Conservation (phyloP, 2,113 vertebrate species). For the Aegotheles bennettii region DNA sequence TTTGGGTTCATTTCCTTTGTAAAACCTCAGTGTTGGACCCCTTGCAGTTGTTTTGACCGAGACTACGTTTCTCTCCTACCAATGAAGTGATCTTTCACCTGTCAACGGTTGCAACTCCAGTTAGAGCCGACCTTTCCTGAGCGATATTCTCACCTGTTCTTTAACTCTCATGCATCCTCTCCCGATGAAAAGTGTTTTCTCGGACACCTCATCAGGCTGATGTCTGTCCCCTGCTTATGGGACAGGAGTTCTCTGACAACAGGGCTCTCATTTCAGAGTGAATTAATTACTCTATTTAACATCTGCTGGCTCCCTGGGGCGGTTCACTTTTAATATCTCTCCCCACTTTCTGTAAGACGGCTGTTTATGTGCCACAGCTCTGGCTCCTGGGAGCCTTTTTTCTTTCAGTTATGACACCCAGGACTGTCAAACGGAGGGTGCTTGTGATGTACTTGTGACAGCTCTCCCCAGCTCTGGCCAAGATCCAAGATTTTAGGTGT, state of each 20-base stretch:
- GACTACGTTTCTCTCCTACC: background rate
- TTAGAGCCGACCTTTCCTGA: background rate
- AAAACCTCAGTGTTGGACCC: background rate
- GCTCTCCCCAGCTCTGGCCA: background rate
- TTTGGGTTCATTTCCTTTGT: background rate
- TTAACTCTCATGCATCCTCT: background rate
- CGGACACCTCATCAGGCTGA: background rate
- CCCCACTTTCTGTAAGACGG: background rate
- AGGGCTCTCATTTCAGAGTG: conserved; percentile 16
- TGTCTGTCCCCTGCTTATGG: background rate
- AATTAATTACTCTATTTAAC: conserved; percentile 18
- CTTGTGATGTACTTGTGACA: background rate
- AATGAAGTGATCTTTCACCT: background rate
- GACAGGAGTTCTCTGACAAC: background rate
- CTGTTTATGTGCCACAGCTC: background rate
- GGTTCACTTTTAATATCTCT: conserved; percentile 18
- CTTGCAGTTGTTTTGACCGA: background rate
- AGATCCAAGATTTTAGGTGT: background rate
- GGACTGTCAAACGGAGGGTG: background rate
- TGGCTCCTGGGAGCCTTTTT: conserved; percentile 2
- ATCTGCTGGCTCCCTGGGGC: conserved; percentile 6
- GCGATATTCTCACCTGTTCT: background rate
- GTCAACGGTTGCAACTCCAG: background rate
- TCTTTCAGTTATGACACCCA: background rate
- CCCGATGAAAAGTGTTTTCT: background rate